Base-by-base conservation (phyloP, 2,113 vertebrate genomes). In the Plecotus auritus region DNA sequence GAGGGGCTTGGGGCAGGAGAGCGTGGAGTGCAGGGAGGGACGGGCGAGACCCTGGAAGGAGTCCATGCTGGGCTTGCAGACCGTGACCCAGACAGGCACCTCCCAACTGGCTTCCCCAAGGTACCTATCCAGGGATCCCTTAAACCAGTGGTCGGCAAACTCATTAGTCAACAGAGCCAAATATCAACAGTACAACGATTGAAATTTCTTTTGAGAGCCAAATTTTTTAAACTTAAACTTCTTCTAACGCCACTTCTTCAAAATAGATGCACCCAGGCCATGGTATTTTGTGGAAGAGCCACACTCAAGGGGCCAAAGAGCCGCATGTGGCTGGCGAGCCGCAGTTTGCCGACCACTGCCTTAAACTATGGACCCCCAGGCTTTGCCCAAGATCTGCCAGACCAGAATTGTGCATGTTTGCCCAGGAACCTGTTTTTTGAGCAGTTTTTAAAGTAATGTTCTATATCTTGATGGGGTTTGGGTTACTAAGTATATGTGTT, bases 21-120 rank as follows among this genome's bases (percentile, higher is more conserved):
- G 30, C 7, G 2, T 0, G 3, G 51, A 0, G 3, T 10, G 35
- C 2, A 7, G 32, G 28, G 23, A 32, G 40, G 20, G 12, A 26
- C 8, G 7, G 13, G 9, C 0, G 0, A 35, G 61, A 37, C 17
- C 91, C n/a, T 2, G 32, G 49, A 16, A 30, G 13, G 6, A 49
- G 49, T 70, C n/a, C 13, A 8, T 10, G 18, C 4, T 10, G 22
- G 22, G 59, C 13, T 18, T 49, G 20, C 8, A 4, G 30, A 42
- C 10, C 26, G 22, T 30, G 23, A 17, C 37, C 35, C 51, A 40
- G 37, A 42, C 35, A 14, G 12, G 76, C 28, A 54, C 42, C 81
- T 61, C 42, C 54, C 59, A 22, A 2, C 13, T 28, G 49, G 73
- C 61, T 70, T 42, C 32, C 35, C 37, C 45, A n/a, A 4, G 6